These are phyloP conservation scores for Phocoena phocoena DNA, from an alignment of 2,113 vertebrate species.

Conservation along the genomic window DNA sequence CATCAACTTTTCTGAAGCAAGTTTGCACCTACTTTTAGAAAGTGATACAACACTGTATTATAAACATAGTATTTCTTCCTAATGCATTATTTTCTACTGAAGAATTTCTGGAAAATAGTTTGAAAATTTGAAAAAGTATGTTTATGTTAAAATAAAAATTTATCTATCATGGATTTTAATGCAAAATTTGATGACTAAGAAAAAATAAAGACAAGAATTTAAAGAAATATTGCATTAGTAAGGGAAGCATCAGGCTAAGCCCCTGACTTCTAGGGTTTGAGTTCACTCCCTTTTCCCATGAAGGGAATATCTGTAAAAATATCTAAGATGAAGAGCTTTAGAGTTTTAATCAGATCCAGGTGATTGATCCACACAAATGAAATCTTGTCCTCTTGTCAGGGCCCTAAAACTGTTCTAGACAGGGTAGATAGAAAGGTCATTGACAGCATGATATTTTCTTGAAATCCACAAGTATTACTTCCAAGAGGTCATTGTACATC, in stretches of 20 bases:
- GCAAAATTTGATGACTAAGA: neutral
- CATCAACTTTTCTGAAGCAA: neutral
- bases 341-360: neutral
- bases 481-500: neutral
- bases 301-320: neutral
- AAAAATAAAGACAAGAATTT: neutral
- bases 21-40: neutral
- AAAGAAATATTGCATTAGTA: neutral
- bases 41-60: neutral
- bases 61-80: neutral
- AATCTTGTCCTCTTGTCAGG: neutral
- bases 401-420: neutral
- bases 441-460: neutral
- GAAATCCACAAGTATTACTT: neutral
- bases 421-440: neutral
- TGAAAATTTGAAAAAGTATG: neutral
- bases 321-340: neutral
- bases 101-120: neutral
- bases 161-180: neutral
- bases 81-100: neutral
- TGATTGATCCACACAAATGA: neutral
- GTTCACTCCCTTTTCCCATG: neutral
- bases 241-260: neutral
- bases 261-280: neutral
- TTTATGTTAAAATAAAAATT: neutral